phyloP scores from a whole-genome alignment of 2,888 invertebrate genomes.

The Scrobipalpa atriplicella region DNA sequence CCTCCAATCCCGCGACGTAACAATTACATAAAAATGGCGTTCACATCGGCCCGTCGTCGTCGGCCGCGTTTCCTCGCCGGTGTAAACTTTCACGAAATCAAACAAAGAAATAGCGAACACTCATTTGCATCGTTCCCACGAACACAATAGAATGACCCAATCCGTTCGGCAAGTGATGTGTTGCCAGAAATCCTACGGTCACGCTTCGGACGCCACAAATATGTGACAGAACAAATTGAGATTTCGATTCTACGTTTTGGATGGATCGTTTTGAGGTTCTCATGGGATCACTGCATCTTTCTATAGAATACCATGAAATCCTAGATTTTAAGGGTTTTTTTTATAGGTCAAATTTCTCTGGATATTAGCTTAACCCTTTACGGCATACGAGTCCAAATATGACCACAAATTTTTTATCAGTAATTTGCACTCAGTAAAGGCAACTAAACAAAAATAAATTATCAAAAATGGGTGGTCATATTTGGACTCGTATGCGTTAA shows the following conservation, averaged over 20 bases:
- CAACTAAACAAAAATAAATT: no score
- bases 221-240: constrained; percentile 58
- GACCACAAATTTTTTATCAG: no score
- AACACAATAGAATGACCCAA: constrained; percentile 81
- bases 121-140: constrained; percentile 78
- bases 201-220: constrained; percentile 49
- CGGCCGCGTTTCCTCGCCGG: constrained; percentile 79
- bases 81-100: constrained; percentile 83
- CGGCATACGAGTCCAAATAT: no score
- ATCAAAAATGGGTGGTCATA: no score
- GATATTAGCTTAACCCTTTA: no score
- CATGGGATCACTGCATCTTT: constrained; percentile 40
- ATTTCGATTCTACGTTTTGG: constrained; percentile 50
- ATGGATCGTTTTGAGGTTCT: constrained; percentile 41
- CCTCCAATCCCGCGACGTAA: constrained; percentile 63
- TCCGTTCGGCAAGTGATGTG: constrained; percentile 63
- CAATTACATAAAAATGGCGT: constrained; percentile 81
- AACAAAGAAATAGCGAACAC: constrained; percentile 80
- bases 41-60: constrained; percentile 76
- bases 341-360: no score
- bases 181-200: constrained; percentile 76
- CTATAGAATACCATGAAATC: neutral
- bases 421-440: no score
- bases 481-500: no score
- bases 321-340: no score